Percentiles rank a stretch among this genome's conserved stretches.
Evolutionary conservation across 2,113 vertebrate species (phyloP).

Genomic region (Meriones unguiculatus): DNA sequence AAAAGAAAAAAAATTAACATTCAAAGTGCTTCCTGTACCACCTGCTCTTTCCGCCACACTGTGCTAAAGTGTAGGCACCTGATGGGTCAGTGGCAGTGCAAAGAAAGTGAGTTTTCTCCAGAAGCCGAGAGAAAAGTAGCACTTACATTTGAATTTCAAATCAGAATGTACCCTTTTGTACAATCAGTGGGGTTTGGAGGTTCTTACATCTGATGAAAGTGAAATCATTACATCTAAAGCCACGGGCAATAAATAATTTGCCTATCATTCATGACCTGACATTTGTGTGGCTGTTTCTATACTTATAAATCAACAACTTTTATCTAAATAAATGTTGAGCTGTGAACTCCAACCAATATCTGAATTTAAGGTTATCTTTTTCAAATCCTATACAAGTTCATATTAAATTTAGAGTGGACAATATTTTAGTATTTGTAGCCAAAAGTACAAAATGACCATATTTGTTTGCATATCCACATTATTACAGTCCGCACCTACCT

Average conservation of each 20-base stretch:
- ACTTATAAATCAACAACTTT: background rate
- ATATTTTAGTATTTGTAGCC: background rate
- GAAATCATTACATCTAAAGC: background rate
- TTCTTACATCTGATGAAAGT: conserved; percentile 1
- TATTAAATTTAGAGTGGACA: background rate
- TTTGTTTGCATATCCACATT: background rate
- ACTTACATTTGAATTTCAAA: conserved; percentile 70
- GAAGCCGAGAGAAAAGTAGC: conserved; percentile 34
- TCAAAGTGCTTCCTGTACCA: conserved; percentile 74
- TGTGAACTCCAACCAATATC: background rate
- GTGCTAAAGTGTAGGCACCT: conserved; percentile 63
- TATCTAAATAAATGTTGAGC: background rate
- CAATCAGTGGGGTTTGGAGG: background rate
- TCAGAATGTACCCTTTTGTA: conserved; percentile 33
- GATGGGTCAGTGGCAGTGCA: conserved; percentile 72
- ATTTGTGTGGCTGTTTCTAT: background rate
- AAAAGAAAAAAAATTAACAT: conserved; percentile 87
- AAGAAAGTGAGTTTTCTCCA: conserved; percentile 76
- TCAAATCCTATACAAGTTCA: background rate
- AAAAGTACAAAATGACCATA: background rate
- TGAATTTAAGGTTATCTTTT: background rate
- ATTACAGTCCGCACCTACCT: background rate
- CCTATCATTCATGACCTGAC: background rate
- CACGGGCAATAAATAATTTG: conserved; percentile 7
- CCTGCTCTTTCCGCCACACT: conserved; percentile 78